Conservation (phyloP, 2,888 invertebrate genomes). For the Stratiomys singularior region DNA sequence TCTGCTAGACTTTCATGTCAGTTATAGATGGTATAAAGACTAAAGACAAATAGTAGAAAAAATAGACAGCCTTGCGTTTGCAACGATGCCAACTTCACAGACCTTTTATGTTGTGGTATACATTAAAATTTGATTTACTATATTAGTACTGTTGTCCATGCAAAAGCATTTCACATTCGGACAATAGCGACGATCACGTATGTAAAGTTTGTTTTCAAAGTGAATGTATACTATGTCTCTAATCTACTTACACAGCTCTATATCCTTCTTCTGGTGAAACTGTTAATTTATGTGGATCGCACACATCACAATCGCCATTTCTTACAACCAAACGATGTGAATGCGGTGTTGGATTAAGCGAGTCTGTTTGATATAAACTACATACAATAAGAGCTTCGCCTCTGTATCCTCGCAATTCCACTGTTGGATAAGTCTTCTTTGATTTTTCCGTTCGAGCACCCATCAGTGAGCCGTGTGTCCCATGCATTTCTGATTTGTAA, state of each 20-base stretch:
- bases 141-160: too few relatives aligned
- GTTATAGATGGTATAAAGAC: too few relatives aligned
- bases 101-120: too few relatives aligned
- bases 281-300: slow-evolving; percentile 74
- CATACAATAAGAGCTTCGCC: slow-evolving; percentile 76
- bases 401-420: slow-evolving; percentile 73
- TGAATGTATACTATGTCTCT: neutral
- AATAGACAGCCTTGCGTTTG: too few relatives aligned
- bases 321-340: slow-evolving; percentile 78
- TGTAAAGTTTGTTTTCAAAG: neutral
- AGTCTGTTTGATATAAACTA: slow-evolving; percentile 73
- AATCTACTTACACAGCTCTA: slow-evolving; percentile 70
- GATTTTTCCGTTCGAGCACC: slow-evolving; percentile 71
- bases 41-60: too few relatives aligned
- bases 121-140: too few relatives aligned
- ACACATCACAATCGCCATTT: slow-evolving; percentile 71
- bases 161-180: too few relatives aligned
- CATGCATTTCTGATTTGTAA: slow-evolving; percentile 88
- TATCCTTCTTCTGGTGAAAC: slow-evolving; percentile 71
- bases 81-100: too few relatives aligned
- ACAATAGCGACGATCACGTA: too few relatives aligned
- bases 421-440: slow-evolving; percentile 78
- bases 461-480: slow-evolving; percentile 82
- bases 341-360: slow-evolving; percentile 69
- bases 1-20: too few relatives aligned